Evolutionary conservation across 2,888 invertebrate species (phyloP), one percentile per base, ranked within the genome.

Genomic region (Pandemis cinnamomeana): DNA sequence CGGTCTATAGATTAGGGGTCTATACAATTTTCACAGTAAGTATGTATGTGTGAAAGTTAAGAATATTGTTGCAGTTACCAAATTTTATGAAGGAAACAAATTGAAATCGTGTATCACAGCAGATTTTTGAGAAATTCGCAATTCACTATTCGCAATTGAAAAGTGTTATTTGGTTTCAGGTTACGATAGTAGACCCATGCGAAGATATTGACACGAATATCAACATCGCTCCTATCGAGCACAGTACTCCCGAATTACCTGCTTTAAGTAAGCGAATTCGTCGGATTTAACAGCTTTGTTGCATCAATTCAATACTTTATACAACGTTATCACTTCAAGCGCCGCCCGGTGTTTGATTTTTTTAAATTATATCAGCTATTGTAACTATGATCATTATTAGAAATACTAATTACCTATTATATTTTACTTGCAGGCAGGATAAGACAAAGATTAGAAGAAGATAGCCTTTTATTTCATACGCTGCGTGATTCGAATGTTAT

Each of bases 401-500:
- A 51, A 51, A 51, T n/a, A 51, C 10, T 11, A 11, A 48, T 13
- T 51, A n/a, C 27, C 27, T 36, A 36, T 36, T 85, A 75, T 91
- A 93, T 76, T 89, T 85, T 78, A 88, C 68, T 75, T 78, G 5
- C 84, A 92, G 92, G 86, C 81, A 81, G 86, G 69, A 82, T 85
- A 71, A 84, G 86, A 78, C 87, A 88, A 71, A 82, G 81, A 76
- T 82, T 92, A 82, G 92, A 94, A 80, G 95, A 96, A 80, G 97
- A 97, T 88, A 95, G 97, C 79, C 93, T 99, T 80, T 96, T 97
- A 84, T 99, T 99, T 92, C 98, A 99, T 95, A 95, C 97, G 72
- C 96, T 97, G 86, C 99, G 99, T 93, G 99, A 99, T 79, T 97
- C 97, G 79, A 98, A 98, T 94, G 98, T 98, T 80, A 97, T 98